Evolutionary conservation across 1,140 invertebrate genomes (phyloP).

Genomic region (Hirudo medicinalis): DNA sequence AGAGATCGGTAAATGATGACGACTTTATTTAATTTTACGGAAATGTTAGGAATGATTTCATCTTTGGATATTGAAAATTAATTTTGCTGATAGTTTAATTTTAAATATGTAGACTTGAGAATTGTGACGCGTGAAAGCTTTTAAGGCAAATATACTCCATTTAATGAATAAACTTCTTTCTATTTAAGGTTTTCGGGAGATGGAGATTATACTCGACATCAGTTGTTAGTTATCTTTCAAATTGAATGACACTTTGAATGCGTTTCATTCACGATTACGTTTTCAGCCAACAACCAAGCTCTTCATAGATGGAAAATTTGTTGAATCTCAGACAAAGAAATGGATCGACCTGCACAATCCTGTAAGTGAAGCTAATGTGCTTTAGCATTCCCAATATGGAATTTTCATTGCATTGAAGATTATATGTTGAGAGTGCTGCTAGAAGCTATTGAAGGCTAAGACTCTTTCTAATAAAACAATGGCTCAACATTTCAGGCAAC

Average conservation of each 20-base stretch:
- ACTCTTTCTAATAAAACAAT: background rate
- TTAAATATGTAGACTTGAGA: too few species aligned
- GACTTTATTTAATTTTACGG: too few species aligned
- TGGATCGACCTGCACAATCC: conserved; percentile 92
- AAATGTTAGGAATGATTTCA: too few species aligned
- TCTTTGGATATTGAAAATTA: too few species aligned
- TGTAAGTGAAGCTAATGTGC: conserved; percentile 45
- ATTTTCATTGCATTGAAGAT: background rate
- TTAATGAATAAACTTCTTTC: background rate
- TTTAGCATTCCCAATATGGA: background rate
- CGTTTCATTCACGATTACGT: conserved; percentile 18
- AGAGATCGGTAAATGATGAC: too few species aligned
- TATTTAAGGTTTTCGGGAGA: background rate
- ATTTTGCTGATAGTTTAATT: too few species aligned
- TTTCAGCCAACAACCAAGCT: conserved; percentile 53
- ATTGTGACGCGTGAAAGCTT: too few species aligned
- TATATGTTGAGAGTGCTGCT: background rate
- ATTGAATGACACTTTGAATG: background rate
- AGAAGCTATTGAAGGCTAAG: background rate
- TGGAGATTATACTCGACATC: background rate
- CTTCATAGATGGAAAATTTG: conserved; percentile 85
- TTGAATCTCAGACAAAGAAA: conserved; percentile 77
- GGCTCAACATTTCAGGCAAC: conserved; percentile 43
- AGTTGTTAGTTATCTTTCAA: background rate
- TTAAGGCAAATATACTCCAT: too few species aligned